phyloP scores from a whole-genome alignment of 2,113 vertebrate genomes.

The Myrmophylax atrothorax region DNA sequence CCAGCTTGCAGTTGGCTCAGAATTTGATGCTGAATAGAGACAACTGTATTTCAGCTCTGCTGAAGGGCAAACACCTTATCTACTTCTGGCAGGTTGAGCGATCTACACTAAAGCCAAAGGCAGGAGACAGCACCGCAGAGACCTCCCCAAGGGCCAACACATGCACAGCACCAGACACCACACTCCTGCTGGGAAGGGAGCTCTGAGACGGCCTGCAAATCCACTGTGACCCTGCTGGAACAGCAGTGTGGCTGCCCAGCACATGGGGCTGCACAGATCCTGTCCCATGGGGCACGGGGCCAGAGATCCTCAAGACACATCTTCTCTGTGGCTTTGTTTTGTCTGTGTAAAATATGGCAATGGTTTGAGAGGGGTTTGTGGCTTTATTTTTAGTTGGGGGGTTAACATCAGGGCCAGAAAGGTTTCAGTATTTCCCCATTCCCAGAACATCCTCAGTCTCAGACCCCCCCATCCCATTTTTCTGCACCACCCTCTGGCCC shows the following conservation, averaged over 20 bases:
- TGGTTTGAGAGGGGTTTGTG: neutral
- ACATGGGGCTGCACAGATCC: fast-evolving
- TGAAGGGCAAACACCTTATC: neutral
- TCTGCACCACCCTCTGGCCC: neutral
- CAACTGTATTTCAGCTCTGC: neutral
- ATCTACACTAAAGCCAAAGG: neutral
- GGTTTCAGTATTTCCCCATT: neutral
- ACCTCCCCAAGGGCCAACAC: neutral
- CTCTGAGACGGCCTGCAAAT: neutral
- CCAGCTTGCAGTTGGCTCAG: neutral
- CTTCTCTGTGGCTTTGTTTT: neutral
- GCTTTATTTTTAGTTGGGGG: neutral
- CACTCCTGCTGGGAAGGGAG: neutral
- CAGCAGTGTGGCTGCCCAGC: neutral
- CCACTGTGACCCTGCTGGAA: fast-evolving
- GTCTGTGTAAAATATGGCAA: neutral
- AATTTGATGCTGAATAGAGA: neutral
- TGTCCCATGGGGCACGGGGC: neutral
- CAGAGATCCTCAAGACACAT: neutral
- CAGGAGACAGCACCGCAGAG: neutral
- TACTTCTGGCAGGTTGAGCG: neutral
- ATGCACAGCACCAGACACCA: neutral
- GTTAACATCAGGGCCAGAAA: neutral
- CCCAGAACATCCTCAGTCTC: neutral
- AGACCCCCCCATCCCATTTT: no score